phyloP scores from a whole-genome alignment of 2,888 invertebrate genomes.

The Agrotis segetum region DNA sequence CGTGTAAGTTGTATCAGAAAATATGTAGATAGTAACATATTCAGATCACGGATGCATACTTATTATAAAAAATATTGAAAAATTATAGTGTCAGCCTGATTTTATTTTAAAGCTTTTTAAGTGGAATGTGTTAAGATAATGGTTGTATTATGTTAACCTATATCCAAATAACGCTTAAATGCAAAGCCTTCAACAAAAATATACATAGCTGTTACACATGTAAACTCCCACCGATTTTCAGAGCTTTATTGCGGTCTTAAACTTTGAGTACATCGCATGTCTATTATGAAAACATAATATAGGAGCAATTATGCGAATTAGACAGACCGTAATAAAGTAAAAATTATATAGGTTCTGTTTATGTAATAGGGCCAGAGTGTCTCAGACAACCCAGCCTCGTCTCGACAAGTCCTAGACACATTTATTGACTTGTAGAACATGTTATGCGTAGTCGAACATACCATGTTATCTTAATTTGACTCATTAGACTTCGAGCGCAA shows the following conservation, averaged over 20 bases:
- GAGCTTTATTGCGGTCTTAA: slow-evolving; percentile 37
- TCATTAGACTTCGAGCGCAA: slow-evolving; percentile 84
- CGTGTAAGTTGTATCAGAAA: slow-evolving; percentile 33
- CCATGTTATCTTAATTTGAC: slow-evolving; percentile 85
- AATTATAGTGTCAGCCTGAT: slow-evolving; percentile 41
- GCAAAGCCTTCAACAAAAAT: slow-evolving; percentile 20
- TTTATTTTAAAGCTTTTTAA: slow-evolving; percentile 37
- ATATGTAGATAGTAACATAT: slow-evolving; percentile 31
- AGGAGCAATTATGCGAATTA: slow-evolving; percentile 47
- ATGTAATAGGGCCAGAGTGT: slow-evolving; percentile 58
- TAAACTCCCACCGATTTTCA: slow-evolving; percentile 36
- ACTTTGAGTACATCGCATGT: slow-evolving; percentile 28
- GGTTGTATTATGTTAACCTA: slow-evolving; percentile 11
- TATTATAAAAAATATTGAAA: slow-evolving; percentile 53
- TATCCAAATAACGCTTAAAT: slow-evolving; percentile 40
- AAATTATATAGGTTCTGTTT: slow-evolving; percentile 58
- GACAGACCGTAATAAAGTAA: slow-evolving; percentile 53
- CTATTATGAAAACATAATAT: slow-evolving; percentile 53
- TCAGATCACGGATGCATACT: slow-evolving; percentile 28
- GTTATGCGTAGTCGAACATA: slow-evolving; percentile 76
- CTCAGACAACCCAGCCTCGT: slow-evolving; percentile 69
- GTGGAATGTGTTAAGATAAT: slow-evolving; percentile 35
- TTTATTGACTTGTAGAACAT: slow-evolving; percentile 81
- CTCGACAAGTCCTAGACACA: slow-evolving; percentile 81
- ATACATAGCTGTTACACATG: background rate